Conservation (phyloP, 1,140 invertebrate genomes). For the Brachionus plicatilis region DNA sequence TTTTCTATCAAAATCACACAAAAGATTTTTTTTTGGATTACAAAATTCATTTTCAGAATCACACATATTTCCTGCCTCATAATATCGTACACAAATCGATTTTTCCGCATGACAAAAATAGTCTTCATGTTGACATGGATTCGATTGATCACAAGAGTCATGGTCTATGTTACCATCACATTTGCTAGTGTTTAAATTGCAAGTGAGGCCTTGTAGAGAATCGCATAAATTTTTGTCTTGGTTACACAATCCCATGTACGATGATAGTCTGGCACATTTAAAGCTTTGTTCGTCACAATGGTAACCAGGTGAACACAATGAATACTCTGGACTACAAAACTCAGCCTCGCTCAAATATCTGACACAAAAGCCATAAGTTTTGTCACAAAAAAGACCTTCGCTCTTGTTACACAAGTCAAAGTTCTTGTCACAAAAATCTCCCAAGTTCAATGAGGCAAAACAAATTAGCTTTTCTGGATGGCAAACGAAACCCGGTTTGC, state of each 20-base stretch:
- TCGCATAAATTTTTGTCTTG: not conserved
- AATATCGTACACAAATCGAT: not conserved
- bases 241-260: not conserved
- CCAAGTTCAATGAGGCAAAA: not conserved
- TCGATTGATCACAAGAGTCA: not conserved
- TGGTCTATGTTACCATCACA: not conserved
- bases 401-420: not conserved
- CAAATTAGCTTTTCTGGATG: not conserved
- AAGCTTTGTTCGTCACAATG: not conserved
- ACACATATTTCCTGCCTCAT: not conserved
- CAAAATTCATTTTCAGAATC: not conserved
- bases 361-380: not conserved
- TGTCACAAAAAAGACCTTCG: not conserved
- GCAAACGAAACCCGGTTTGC: not conserved
- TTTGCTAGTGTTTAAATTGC: not conserved
- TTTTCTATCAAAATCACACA: not conserved
- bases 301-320: slow-evolving; percentile 3
- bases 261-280: not conserved
- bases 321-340: not conserved
- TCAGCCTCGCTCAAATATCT: not conserved
- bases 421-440: not conserved
- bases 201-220: not conserved
- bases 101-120: not conserved
- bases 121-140: not conserved
- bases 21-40: not conserved